phyloP scores from a whole-genome alignment of 53 echinoderm and acorn worm genomes.

The Echinarachnius parma region DNA sequence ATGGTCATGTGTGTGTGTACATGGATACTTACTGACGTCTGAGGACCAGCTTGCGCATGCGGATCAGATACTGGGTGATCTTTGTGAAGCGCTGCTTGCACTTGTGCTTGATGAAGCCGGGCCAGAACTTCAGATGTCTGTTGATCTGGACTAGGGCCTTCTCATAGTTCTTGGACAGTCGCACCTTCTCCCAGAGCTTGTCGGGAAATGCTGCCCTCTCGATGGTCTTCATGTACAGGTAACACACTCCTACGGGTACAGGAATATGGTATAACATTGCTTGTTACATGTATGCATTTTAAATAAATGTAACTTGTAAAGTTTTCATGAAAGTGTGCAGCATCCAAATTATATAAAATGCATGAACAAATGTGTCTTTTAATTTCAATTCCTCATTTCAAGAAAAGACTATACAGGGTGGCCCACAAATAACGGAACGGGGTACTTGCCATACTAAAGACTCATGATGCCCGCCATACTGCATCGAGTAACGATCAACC shows the following conservation, averaged over 20 bases:
- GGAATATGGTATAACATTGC: background rate
- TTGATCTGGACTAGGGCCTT: constrained; percentile 92
- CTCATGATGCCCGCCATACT: too few relatives aligned
- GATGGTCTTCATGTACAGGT: constrained; percentile 94
- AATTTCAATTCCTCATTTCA: too few relatives aligned
- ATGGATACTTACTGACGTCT: constrained; percentile 70
- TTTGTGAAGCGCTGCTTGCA: constrained; percentile 98
- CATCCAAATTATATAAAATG: too few relatives aligned
- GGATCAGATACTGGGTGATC: constrained; percentile 96
- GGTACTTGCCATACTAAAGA: too few relatives aligned
- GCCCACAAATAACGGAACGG: too few relatives aligned
- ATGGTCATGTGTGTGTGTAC: too few relatives aligned
- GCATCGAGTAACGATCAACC: too few relatives aligned
- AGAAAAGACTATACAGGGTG: too few relatives aligned
- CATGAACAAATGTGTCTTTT: too few relatives aligned
- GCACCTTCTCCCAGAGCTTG: constrained; percentile 92
- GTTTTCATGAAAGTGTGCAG: too few relatives aligned
- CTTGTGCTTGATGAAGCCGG: constrained; percentile 85
- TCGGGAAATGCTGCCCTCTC: constrained; percentile 95
- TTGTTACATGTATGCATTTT: too few relatives aligned
- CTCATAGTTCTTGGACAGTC: constrained; percentile 93
- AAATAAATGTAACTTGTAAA: too few relatives aligned
- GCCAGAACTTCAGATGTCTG: constrained; percentile 92
- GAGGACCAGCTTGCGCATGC: constrained; percentile 91
- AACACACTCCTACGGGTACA: constrained; percentile 69